These are phyloP conservation scores for Leucopsar rothschildi DNA, from an alignment of 2,113 vertebrate species.

Conservation along the genomic window DNA sequence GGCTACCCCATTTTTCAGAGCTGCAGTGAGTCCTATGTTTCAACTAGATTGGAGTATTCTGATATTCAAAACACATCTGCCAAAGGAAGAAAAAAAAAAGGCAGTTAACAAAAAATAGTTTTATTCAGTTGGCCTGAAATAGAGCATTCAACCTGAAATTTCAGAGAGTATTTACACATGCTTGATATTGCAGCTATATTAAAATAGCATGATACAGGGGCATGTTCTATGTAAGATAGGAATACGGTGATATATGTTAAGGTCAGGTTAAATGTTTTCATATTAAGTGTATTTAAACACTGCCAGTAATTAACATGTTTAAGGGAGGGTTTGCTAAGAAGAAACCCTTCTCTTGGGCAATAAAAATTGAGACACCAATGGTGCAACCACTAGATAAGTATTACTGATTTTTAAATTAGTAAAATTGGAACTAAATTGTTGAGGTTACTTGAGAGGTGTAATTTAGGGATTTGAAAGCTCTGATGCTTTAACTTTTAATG, in stretches of 20 bases:
- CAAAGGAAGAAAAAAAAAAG: neutral
- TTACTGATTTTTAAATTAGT: neutral
- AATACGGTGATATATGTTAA: neutral
- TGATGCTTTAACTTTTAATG: neutral
- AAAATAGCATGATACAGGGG: neutral
- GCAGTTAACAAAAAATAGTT: neutral
- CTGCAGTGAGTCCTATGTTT: neutral
- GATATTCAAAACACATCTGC: neutral
- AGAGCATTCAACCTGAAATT: neutral
- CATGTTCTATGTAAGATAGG: fast-evolving
- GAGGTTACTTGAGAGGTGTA: neutral
- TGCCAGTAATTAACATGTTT: neutral
- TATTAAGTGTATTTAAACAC: neutral
- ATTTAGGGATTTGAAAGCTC: neutral
- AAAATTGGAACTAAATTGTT: neutral
- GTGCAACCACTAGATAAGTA: neutral
- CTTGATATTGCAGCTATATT: neutral
- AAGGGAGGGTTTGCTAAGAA: neutral
- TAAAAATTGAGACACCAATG: neutral
- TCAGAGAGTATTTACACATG: neutral
- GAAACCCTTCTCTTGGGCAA: neutral
- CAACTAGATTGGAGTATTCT: neutral
- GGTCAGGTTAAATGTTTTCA: neutral
- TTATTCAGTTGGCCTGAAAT: neutral
- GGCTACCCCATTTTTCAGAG: neutral